phyloP scores from a whole-genome alignment of 2,113 vertebrate species.

The Bettongia penicillata region DNA sequence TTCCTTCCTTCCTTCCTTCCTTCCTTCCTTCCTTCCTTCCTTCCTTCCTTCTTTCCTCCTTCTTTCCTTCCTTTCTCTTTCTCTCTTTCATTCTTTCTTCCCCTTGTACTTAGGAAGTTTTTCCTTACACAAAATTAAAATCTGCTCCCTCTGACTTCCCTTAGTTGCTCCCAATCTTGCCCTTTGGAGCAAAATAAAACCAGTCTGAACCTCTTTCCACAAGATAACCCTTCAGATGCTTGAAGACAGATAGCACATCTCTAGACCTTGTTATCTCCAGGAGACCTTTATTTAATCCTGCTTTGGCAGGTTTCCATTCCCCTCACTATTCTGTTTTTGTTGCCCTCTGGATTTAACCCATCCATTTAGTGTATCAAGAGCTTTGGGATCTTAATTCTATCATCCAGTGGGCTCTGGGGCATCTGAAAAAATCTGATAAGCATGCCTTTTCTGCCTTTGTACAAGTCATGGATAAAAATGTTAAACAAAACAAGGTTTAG shows the following conservation, averaged over 20 bases:
- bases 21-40: too few relatives aligned
- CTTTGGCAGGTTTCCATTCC: background rate
- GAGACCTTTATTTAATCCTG: background rate
- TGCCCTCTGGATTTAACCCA: background rate
- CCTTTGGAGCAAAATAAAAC: background rate
- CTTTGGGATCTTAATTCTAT: background rate
- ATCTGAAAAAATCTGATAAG: background rate
- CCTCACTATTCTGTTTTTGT: background rate
- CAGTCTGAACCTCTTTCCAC: background rate
- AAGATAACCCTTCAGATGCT: background rate
- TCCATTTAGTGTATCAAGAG: background rate
- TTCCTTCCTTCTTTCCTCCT: background rate
- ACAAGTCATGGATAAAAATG: background rate
- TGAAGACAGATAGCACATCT: background rate
- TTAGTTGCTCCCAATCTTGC: background rate
- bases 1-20: too few relatives aligned
- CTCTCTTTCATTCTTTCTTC: background rate
- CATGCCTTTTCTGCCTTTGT: background rate
- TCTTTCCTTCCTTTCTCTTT: background rate
- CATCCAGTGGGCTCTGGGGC: background rate
- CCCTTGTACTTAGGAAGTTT: background rate
- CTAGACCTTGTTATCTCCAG: background rate
- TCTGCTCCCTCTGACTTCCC: background rate
- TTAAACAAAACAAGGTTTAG: background rate
- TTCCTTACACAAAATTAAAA: background rate